Evolutionary conservation across 2,888 invertebrate genomes (phyloP).

Genomic region (Thymelicus acteon): DNA sequence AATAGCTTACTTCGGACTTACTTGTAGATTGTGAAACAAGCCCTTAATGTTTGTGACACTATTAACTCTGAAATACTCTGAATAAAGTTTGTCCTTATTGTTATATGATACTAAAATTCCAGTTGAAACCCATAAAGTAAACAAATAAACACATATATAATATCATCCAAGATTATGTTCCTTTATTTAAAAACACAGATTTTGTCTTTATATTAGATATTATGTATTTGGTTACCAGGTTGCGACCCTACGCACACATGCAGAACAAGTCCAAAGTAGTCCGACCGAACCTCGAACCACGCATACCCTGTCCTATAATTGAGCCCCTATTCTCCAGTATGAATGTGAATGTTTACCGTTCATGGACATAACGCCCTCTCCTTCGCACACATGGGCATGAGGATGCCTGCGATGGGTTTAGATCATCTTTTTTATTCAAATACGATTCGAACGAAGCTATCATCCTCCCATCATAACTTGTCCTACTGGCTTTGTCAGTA

Average conservation of each 20-base stretch:
- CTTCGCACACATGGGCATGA: constrained; percentile 51
- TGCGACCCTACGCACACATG: constrained; percentile 58
- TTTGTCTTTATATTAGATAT: constrained; percentile 20
- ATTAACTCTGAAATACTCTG: too few species aligned
- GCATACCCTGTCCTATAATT: constrained; percentile 59
- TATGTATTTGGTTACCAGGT: not conserved
- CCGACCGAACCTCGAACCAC: constrained; percentile 56
- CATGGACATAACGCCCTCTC: constrained; percentile 51
- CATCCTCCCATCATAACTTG: constrained; percentile 50
- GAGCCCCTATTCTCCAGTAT: constrained; percentile 57
- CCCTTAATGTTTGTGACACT: not conserved
- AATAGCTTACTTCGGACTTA: too few species aligned
- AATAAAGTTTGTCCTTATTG: too few species aligned
- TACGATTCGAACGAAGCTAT: constrained; percentile 43
- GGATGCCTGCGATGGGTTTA: constrained; percentile 48
- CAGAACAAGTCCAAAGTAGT: constrained; percentile 39
- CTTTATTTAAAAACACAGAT: not conserved
- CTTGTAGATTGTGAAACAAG: too few species aligned
- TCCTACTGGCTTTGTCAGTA: constrained; percentile 49
- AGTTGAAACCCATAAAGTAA: too few species aligned
- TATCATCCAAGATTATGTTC: too few species aligned
- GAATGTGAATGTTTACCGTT: constrained; percentile 50
- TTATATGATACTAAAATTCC: too few species aligned
- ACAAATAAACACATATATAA: too few species aligned
- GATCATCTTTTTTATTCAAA: constrained; percentile 47